Evolutionary conservation across 1,140 invertebrate species (phyloP).

Genomic region (Zaprionus davidi): DNA sequence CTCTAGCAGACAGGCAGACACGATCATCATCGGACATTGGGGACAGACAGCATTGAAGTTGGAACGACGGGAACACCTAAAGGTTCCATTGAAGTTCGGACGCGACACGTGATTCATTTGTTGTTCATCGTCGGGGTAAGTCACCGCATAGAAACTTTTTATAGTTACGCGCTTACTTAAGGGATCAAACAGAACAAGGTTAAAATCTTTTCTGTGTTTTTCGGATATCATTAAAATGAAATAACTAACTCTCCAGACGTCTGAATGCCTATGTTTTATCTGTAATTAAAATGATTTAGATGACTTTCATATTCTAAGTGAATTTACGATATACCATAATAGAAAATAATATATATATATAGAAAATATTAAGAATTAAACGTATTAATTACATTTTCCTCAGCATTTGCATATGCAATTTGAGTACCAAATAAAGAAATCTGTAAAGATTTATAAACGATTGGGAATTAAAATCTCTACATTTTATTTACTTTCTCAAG

Average conservation of each 20-base stretch:
- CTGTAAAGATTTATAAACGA: too few species aligned
- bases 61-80: slow-evolving; percentile 27
- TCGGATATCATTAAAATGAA: background rate
- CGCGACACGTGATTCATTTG: slow-evolving; percentile 19
- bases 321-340: too few species aligned
- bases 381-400: too few species aligned
- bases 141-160: background rate
- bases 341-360: too few species aligned
- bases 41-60: slow-evolving; percentile 18
- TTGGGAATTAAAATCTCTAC: too few species aligned
- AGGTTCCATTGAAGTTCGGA: background rate
- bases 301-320: too few species aligned
- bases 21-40: background rate
- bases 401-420: too few species aligned
- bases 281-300: background rate
- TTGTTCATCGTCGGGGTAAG: slow-evolving; percentile 8
- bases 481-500: too few species aligned
- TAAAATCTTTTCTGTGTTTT: background rate
- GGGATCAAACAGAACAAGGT: slow-evolving; percentile 6
- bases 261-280: background rate
- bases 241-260: background rate
- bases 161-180: background rate
- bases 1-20: slow-evolving; percentile 13
- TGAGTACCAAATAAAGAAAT: too few species aligned
- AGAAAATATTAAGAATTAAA: too few species aligned